Evolutionary conservation across 2,888 invertebrate genomes (phyloP), one percentile per base, ranked within the genome.

Genomic region (Chloroclystis v-ata): DNA sequence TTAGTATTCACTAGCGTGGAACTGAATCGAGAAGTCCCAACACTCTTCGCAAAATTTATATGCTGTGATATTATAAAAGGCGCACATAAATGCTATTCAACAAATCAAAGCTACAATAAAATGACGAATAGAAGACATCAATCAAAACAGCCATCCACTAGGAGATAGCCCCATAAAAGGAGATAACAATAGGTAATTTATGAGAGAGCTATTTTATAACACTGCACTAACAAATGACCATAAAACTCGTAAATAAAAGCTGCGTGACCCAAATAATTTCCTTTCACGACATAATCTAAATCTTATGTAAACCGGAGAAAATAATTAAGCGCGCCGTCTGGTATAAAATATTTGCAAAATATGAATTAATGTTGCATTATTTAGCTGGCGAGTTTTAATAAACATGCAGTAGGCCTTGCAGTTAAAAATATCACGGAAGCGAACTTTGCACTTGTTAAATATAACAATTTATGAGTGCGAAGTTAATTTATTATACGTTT

Each of bases 231-330:
- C 33, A 38, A 42, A 42, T 35, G 37, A 16, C n/a, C 37, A 40
- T 43, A 35, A 30, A 37, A 20, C 32, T 43, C 39, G 42, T 47
- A 43, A 47, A 41, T 47, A 43, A 11, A 20, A 35, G 42, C 47
- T 54, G 56, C 58, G 54, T 48, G 49, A 35, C 43, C 46, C 40
- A 42, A 39, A 50, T 45, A 47, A 52, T 52, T 56, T 47, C 39
- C 41, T 43, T 43, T 40, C 41, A 37, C 37, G 38, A 43, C 43
- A 37, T 37, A 49, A 76, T 78, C 72, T 75, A 69, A 77, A 79
- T 78, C 73, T 74, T 69, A 60, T 69, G 70, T 72, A 78, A 82
- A 78, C 78, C 78, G 70, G 67, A 75, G 72, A 76, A 79, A 77
- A 78, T 78, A 80, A 81, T 79, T 78, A 78, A 75, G 75, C 60